Conservation (phyloP, 1,140 invertebrate genomes). For the Hyphantria cunea region DNA sequence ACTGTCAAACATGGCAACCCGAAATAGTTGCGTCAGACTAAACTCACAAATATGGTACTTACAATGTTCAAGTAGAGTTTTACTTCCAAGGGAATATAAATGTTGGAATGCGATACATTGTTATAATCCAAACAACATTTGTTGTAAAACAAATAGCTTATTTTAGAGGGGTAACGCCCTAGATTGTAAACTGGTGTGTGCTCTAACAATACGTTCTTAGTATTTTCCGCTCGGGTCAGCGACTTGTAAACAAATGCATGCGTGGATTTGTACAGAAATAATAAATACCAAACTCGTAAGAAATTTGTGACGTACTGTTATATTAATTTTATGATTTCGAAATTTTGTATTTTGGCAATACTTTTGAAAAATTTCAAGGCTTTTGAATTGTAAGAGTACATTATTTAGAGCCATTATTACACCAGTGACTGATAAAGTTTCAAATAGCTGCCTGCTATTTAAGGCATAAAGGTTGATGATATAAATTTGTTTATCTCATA, state of each 20-base stretch:
- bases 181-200: conserved; percentile 62
- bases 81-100: conserved; percentile 46
- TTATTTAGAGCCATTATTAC: too few species aligned
- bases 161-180: conserved; percentile 74
- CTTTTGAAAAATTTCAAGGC: too few species aligned
- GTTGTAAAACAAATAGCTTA: conserved; percentile 68
- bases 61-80: conserved; percentile 19
- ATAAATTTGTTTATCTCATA: too few species aligned
- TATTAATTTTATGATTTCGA: conserved; percentile 12
- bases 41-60: conserved; percentile 9
- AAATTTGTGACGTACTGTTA: conserved; percentile 17
- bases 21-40: conserved; percentile 22
- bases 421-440: too few species aligned
- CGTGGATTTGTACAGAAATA: conserved; percentile 25
- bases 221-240: conserved; percentile 64
- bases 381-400: too few species aligned
- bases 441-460: too few species aligned
- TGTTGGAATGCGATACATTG: conserved; percentile 53
- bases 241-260: conserved; percentile 64
- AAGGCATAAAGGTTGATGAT: too few species aligned
- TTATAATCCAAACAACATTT: conserved; percentile 54
- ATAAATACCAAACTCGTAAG: conserved; percentile 18
- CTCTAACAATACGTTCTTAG: conserved; percentile 69
- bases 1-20: conserved; percentile 13
- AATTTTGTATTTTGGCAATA: conserved; percentile 8